Percentiles rank a stretch among this genome's conserved stretches.
phyloP scores from a whole-genome alignment of 1,140 invertebrate genomes.

The Lordiphosa clarofinis region DNA sequence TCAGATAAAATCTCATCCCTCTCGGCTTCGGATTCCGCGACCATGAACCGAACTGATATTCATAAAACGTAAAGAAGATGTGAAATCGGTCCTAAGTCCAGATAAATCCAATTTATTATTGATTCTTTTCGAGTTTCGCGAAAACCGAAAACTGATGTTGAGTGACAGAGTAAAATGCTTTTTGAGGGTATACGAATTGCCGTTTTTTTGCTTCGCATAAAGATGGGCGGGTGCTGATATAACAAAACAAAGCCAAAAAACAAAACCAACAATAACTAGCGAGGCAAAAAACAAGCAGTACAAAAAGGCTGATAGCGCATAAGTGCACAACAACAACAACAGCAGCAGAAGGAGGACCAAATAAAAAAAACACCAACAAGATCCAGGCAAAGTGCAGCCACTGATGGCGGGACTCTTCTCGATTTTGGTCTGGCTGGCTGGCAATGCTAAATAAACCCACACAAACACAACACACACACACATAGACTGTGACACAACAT shows the following conservation, averaged over 20 bases:
- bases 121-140: no score
- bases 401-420: conserved; percentile 50
- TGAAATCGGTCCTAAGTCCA: no score
- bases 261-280: conserved; percentile 56
- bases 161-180: not conserved
- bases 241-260: conserved; percentile 36
- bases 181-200: conserved; percentile 43
- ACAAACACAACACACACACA: conserved; percentile 25
- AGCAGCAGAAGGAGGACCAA: conserved; percentile 43
- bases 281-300: conserved; percentile 32
- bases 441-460: conserved; percentile 68
- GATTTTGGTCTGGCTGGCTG: conserved; percentile 40
- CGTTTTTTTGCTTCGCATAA: conserved; percentile 38
- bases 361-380: conserved; percentile 29
- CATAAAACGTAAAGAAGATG: no score
- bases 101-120: no score
- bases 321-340: conserved; percentile 58
- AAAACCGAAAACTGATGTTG: no score
- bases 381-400: conserved; percentile 46
- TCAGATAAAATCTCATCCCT: no score
- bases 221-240: conserved; percentile 55
- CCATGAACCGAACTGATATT: no score
- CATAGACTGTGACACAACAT: conserved; percentile 50
- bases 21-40: no score
- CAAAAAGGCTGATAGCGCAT: conserved; percentile 73